phyloP scores from a whole-genome alignment of 2,888 invertebrate genomes.

The Stomorhina lunata region DNA sequence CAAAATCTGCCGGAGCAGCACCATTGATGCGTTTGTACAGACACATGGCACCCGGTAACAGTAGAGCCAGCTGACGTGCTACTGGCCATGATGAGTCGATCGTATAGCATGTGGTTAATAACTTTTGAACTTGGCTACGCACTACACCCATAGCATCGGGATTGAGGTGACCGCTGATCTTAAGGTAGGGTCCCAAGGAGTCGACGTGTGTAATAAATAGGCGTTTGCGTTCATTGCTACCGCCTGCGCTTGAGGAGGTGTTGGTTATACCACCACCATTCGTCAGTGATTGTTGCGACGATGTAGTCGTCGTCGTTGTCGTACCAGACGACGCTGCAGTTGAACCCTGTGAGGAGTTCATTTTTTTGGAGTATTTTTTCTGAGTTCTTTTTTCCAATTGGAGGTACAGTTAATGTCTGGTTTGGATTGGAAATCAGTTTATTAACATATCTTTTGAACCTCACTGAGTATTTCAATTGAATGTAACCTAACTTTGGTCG shows the following conservation, averaged over 20 bases:
- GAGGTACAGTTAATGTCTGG: conserved; percentile 5
- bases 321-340: conserved; percentile 40
- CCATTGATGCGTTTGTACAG: conserved; percentile 79
- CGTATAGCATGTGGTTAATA: conserved; percentile 74
- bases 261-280: conserved; percentile 25
- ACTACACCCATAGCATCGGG: conserved; percentile 73
- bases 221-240: conserved; percentile 59
- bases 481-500: neutral
- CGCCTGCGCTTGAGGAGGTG: conserved; percentile 4
- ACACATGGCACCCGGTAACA: conserved; percentile 73
- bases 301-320: conserved; percentile 10
- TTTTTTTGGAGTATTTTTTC: neutral
- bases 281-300: conserved; percentile 24
- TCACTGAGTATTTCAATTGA: conserved; percentile 3
- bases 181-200: conserved; percentile 85
- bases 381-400: neutral
- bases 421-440: conserved; percentile 2
- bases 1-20: conserved; percentile 72
- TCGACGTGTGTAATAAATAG: conserved; percentile 83
- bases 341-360: conserved; percentile 54
- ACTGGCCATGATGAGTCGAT: conserved; percentile 73
- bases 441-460: conserved; percentile 20
- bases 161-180: conserved; percentile 85
- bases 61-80: conserved; percentile 72
- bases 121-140: conserved; percentile 73